phyloP scores from a whole-genome alignment of 2,888 invertebrate genomes.

The Papilio demoleus region DNA sequence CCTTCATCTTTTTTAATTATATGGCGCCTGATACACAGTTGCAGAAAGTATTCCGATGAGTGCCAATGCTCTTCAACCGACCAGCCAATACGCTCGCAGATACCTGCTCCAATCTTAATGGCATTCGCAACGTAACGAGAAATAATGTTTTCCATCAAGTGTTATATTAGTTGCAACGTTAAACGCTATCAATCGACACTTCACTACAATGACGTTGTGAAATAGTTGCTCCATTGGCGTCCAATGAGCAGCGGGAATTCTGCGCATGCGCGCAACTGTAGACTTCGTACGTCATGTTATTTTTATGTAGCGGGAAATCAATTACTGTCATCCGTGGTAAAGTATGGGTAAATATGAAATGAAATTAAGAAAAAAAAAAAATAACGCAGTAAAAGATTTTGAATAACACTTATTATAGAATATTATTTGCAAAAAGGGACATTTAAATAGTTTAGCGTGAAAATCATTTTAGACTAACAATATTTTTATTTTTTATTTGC shows the following conservation, averaged over 20 bases:
- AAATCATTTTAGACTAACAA: no score
- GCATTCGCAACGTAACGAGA: no score
- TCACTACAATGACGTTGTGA: constrained; percentile 31
- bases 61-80: no score
- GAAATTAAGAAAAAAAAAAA: background rate
- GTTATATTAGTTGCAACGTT: background rate
- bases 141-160: no score
- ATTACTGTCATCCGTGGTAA: background rate
- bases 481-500: background rate
- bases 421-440: background rate
- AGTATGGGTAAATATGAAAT: background rate
- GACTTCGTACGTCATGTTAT: constrained; percentile 16
- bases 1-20: no score
- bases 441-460: background rate
- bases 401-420: no score
- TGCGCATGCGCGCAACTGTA: constrained; percentile 16
- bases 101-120: no score
- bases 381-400: background rate
- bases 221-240: background rate
- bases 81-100: no score
- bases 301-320: background rate
- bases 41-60: no score
- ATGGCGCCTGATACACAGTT: no score
- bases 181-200: background rate
- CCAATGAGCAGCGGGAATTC: constrained; percentile 13